Percentiles rank a stretch among this genome's conserved stretches.
Evolutionary conservation across 2,113 vertebrate species (phyloP).

Genomic region (Pseudorasbora parva): DNA sequence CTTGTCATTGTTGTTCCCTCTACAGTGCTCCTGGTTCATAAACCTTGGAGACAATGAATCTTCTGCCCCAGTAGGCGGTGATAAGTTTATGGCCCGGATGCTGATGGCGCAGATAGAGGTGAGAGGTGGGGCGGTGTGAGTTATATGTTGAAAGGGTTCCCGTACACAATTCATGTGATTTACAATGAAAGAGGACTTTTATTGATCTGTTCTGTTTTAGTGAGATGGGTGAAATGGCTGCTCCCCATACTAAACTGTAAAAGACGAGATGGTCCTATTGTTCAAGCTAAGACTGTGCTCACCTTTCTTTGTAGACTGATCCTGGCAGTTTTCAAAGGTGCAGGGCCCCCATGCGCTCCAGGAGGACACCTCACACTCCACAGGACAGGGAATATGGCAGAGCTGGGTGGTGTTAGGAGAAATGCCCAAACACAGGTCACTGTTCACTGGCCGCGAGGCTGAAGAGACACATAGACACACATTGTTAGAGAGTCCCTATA

Average conservation of each 20-base stretch:
- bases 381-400: constrained; percentile 91
- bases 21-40: neutral
- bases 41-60: constrained; percentile 43
- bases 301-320: constrained; percentile 93
- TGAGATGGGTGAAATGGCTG: neutral
- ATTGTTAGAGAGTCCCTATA: neutral
- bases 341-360: constrained; percentile 98
- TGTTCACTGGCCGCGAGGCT: constrained; percentile 89
- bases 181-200: constrained; percentile 30
- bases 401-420: constrained; percentile 88
- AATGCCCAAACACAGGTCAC: constrained; percentile 80
- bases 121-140: neutral
- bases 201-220: constrained; percentile 38
- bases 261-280: neutral
- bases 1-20: neutral
- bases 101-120: constrained; percentile 45
- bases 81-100: constrained; percentile 36
- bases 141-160: constrained; percentile 22
- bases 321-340: constrained; percentile 92
- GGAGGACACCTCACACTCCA: constrained; percentile 88
- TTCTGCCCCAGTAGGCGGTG: constrained; percentile 1
- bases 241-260: neutral
- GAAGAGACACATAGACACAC: constrained; percentile 41
- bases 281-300: neutral
- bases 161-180: constrained; percentile 34